Evolutionary conservation across 2,888 invertebrate genomes (phyloP).

Genomic region (Dryadula phaetusa): DNA sequence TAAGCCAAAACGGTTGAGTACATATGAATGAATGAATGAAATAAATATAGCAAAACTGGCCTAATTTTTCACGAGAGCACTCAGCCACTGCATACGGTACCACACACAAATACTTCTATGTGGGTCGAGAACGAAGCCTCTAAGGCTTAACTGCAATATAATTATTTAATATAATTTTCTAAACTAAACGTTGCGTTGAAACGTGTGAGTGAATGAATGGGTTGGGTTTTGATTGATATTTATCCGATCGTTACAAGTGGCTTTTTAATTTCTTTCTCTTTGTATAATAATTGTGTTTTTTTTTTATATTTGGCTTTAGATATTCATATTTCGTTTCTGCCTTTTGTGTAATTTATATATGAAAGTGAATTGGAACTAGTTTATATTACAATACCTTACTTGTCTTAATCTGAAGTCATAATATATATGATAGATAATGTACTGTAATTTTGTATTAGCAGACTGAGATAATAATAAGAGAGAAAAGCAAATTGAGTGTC

Average conservation of each 20-base stretch:
- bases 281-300: neutral
- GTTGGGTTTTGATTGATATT: constrained; percentile 12
- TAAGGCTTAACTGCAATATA: constrained; percentile 39
- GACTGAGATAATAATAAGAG: too few relatives aligned
- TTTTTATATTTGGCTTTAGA: neutral
- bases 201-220: constrained; percentile 6
- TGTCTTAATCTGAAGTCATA: too few relatives aligned
- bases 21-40: constrained; percentile 42
- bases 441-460: too few relatives aligned
- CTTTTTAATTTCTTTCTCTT: neutral
- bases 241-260: constrained; percentile 6
- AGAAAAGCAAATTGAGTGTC: too few relatives aligned
- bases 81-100: constrained; percentile 38
- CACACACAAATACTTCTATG: constrained; percentile 43
- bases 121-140: constrained; percentile 43
- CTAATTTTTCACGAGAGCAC: constrained; percentile 42
- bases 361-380: neutral
- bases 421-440: too few relatives aligned
- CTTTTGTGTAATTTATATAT: too few relatives aligned
- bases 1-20: constrained; percentile 29
- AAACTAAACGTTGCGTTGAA: constrained; percentile 10
- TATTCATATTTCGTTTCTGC: neutral
- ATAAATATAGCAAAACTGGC: constrained; percentile 44
- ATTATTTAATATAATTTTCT: constrained; percentile 36
- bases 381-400: neutral